These are phyloP conservation scores for Paralichthys olivaceus DNA, from an alignment of 2,113 vertebrate species.

Conservation along the genomic window DNA sequence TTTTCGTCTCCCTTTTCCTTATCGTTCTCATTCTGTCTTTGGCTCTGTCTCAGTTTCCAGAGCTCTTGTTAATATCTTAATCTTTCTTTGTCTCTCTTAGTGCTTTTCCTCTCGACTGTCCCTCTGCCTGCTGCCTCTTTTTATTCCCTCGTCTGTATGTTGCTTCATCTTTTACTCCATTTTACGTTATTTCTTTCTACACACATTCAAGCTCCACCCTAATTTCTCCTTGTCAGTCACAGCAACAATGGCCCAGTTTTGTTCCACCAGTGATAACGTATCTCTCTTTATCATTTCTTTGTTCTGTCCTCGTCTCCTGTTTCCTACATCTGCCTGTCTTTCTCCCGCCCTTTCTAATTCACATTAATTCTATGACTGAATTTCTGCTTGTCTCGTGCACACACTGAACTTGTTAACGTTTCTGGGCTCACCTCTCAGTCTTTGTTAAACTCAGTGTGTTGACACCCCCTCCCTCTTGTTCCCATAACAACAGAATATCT, in stretches of 20 bases:
- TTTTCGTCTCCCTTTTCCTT: constrained; percentile 19
- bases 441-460: constrained; percentile 2
- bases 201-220: constrained; percentile 38
- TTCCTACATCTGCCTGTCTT: constrained; percentile 3
- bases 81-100: constrained; percentile 30
- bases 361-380: not conserved
- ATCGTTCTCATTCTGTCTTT: constrained; percentile 12
- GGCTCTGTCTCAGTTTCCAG: constrained; percentile 6
- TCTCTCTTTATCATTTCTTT: constrained; percentile 29
- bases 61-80: constrained; percentile 19
- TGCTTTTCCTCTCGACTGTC: not conserved
- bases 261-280: constrained; percentile 49
- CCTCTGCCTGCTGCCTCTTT: constrained; percentile 5
- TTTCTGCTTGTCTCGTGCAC: not conserved
- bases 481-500: constrained; percentile 23
- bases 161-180: constrained; percentile 9
- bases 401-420: not conserved
- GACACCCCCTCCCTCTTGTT: constrained; percentile 5
- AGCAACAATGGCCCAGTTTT: constrained; percentile 39
- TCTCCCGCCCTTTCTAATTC: not conserved
- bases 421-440: constrained; percentile 4
- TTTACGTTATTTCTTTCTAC: not conserved
- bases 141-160: constrained; percentile 13
- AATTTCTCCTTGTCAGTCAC: constrained; percentile 60
- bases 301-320: not conserved